phyloP scores from a whole-genome alignment of 2,888 invertebrate genomes.

The Mayetiola destructor region DNA sequence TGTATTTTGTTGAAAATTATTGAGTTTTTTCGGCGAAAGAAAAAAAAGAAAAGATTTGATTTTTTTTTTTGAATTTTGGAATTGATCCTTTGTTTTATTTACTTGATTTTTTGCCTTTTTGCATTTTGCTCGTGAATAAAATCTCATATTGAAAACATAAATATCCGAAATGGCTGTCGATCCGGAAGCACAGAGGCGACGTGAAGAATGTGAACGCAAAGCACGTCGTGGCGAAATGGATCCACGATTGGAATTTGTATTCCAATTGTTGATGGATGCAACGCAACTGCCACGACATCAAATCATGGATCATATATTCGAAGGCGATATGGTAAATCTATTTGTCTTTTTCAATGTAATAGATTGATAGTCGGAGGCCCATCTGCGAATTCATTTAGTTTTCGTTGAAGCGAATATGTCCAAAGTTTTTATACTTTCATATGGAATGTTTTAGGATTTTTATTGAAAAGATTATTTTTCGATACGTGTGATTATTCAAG shows the following conservation, averaged over 20 bases:
- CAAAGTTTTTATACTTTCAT: too few relatives aligned
- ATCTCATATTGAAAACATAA: background rate
- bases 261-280: conserved; percentile 73
- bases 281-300: conserved; percentile 67
- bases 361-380: too few relatives aligned
- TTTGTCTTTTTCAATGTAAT: too few relatives aligned
- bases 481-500: too few relatives aligned
- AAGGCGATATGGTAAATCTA: conserved; percentile 63
- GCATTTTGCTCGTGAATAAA: background rate
- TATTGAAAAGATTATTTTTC: too few relatives aligned
- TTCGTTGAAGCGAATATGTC: background rate
- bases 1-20: too few relatives aligned
- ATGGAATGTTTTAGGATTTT: too few relatives aligned
- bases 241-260: conserved; percentile 77
- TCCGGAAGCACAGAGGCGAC: conserved; percentile 44
- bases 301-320: conserved; percentile 82
- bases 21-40: too few relatives aligned
- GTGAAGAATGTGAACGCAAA: conserved; percentile 86
- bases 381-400: too few relatives aligned
- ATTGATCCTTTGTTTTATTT: background rate
- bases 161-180: conserved; percentile 20
- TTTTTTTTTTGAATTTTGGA: background rate
- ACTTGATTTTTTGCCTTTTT: conserved; percentile 4
- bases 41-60: too few relatives aligned
- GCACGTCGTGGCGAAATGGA: conserved; percentile 85